Percentiles rank a stretch among this genome's conserved stretches.
phyloP scores from a whole-genome alignment of 2,113 vertebrate species.

The Baryphthengus martii region DNA sequence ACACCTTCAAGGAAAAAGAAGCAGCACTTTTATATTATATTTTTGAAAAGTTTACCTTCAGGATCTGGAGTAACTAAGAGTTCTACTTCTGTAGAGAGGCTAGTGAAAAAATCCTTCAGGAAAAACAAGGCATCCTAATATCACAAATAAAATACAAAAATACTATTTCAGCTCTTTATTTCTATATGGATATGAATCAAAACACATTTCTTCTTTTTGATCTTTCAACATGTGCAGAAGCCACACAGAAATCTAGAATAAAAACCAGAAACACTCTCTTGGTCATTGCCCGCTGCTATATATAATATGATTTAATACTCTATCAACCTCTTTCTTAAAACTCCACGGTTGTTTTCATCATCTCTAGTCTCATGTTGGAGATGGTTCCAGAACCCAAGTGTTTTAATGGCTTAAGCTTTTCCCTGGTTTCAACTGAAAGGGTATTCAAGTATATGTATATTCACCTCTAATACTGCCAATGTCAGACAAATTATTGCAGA shows the following conservation, averaged over 20 bases:
- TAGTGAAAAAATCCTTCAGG: conserved; percentile 95
- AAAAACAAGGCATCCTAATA: conserved; percentile 95
- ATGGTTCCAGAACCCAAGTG: background rate
- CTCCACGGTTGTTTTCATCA: background rate
- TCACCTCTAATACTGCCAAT: background rate
- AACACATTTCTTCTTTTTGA: background rate
- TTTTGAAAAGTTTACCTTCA: conserved; percentile 80
- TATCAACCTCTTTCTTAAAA: background rate
- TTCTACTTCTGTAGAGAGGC: conserved; percentile 92
- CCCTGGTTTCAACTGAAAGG: background rate
- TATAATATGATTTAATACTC: background rate
- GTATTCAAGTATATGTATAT: background rate
- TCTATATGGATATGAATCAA: background rate
- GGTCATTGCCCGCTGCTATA: background rate
- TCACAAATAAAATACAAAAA: background rate
- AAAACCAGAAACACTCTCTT: background rate
- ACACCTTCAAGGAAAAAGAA: background rate
- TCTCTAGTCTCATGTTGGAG: background rate
- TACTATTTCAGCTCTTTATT: background rate
- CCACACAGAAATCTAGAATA: background rate
- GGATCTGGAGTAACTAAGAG: conserved; percentile 88
- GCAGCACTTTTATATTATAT: background rate
- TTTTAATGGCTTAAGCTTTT: background rate
- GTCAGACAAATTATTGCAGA: background rate
- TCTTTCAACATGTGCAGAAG: background rate